A percentile compares a stretch with the other conserved stretches of the same genome.
Conservation (phyloP, 2,888 invertebrate species). For the Pachydiplax longipennis region DNA sequence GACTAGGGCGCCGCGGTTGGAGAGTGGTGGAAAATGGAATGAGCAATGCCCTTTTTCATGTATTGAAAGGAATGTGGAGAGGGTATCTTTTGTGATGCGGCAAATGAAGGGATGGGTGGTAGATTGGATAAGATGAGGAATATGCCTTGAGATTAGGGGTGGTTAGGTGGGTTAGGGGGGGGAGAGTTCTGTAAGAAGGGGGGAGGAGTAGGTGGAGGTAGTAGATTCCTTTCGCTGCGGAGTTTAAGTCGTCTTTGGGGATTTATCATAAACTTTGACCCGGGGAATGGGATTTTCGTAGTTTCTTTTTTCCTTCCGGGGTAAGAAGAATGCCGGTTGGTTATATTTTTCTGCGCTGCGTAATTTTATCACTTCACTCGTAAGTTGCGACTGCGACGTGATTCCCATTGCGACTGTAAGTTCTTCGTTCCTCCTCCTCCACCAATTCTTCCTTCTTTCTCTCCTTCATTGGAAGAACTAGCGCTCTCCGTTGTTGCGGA, state of each 20-base stretch:
- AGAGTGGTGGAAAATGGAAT: background rate
- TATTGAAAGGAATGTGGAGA: constrained; percentile 29
- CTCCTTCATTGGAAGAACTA: background rate
- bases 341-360: constrained; percentile 20
- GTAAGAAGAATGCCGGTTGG: background rate
- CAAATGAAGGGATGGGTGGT: background rate
- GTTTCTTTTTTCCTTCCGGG: background rate
- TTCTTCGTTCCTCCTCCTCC: background rate
- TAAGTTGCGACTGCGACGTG: constrained; percentile 21
- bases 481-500: background rate
- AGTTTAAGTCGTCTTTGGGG: constrained; percentile 32
- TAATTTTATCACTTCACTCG: constrained; percentile 35
- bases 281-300: constrained; percentile 9
- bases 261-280: constrained; percentile 36
- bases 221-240: background rate
- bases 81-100: background rate
- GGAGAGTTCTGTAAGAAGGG: background rate
- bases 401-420: background rate
- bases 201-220: background rate
- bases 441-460: background rate
- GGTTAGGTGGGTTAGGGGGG: background rate
- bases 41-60: constrained; percentile 12
- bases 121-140: background rate
- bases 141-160: background rate
- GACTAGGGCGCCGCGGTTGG: background rate